phyloP scores from a whole-genome alignment of 2,113 vertebrate species.

The Acanthisitta chloris region DNA sequence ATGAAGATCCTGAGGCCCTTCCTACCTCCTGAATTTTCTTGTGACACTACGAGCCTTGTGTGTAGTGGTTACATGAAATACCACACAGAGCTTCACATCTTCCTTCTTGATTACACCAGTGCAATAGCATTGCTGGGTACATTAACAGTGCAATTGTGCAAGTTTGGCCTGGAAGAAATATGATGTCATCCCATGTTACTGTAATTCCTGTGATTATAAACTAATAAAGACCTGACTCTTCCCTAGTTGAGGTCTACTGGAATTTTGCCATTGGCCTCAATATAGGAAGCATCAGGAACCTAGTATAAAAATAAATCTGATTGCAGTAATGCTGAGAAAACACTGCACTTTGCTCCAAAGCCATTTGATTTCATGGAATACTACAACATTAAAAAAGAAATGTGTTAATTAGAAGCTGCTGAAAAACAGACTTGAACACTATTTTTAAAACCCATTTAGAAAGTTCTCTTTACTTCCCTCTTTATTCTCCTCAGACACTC shows the following conservation, averaged over 20 bases:
- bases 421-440: neutral
- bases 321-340: constrained; percentile 2
- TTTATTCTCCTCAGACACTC: neutral
- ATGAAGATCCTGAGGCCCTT: neutral
- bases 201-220: neutral
- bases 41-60: neutral
- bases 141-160: neutral
- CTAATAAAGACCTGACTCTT: neutral
- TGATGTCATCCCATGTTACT: neutral
- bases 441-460: neutral
- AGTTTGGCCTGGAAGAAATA: neutral
- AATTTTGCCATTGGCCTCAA: neutral
- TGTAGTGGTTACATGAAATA: neutral
- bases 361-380: neutral
- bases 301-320: constrained; percentile 6
- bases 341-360: neutral
- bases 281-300: neutral
- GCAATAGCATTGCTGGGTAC: accelerated
- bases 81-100: neutral
- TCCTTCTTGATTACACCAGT: neutral
- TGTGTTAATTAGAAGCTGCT: neutral
- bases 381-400: neutral
- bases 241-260: neutral
- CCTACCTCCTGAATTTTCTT: neutral
- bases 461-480: neutral